Percentiles rank a stretch among this genome's conserved stretches.
Conservation (phyloP, 2,888 invertebrate genomes). For the Himalopsyche kuldschensis region DNA sequence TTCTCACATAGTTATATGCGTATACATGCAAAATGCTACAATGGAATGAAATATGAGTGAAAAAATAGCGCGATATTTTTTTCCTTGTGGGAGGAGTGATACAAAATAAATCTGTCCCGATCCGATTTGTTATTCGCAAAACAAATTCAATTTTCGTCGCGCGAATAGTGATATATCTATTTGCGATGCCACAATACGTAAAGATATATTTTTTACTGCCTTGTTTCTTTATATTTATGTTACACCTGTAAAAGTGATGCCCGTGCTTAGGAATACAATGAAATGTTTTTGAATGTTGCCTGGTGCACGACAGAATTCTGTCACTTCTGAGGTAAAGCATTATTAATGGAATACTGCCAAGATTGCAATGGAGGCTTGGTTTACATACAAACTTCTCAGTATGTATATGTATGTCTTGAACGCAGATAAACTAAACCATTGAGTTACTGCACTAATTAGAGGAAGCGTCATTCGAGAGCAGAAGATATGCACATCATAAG, state of each 20-base stretch:
- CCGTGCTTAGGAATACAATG: neutral
- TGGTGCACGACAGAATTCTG: no score
- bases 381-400: no score
- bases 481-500: no score
- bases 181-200: neutral
- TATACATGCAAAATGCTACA: neutral
- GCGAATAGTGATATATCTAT: neutral
- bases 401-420: no score
- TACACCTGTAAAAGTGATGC: neutral
- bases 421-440: no score
- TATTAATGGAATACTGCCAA: no score
- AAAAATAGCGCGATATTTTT: neutral
- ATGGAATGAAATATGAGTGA: neutral
- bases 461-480: no score
- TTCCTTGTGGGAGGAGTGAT: neutral
- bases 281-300: no score
- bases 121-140: neutral
- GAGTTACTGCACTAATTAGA: no score
- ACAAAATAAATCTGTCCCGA: neutral
- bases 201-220: neutral
- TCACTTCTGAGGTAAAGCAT: no score
- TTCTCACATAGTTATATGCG: neutral
- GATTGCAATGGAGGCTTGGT: no score
- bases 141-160: neutral
- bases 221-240: neutral